Evolutionary conservation across 1,140 invertebrate genomes (phyloP), one percentile per base, ranked within the genome.

Genomic region (silkworm (Bombyx mori)): DNA sequence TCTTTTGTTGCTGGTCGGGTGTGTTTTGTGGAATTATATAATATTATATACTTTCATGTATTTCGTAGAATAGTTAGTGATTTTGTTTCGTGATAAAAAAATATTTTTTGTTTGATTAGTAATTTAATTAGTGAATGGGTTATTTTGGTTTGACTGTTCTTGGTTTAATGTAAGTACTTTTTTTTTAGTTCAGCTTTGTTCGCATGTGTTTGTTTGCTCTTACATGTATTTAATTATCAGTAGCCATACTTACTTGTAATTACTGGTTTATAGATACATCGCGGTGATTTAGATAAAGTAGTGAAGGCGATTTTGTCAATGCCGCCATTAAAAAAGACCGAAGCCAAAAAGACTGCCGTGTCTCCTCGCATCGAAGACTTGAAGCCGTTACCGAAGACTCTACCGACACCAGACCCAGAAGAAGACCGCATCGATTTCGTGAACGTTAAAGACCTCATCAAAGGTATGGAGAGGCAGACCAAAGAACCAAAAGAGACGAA

Each of bases 391-490:
- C 12, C 61, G 0, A 76, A 77, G 61, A 68, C 73, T 26, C 69
- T 71, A 46, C 63, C 72, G 1, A 54, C 56, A 8, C 62, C 64
- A 5, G 84, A 84, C 54, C 57, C 68, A 1, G 78, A 86, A 46
- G 80, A 85, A 57, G 83, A 88, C 52, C 70, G 79, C 52, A 84
- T 89, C 44, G 88, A 89, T 57, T 89, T 89, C 49, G 82, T 89
- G 0, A 89, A 89, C 56, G 88, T 89, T 0, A 89, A 88, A 77
- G 88, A 89, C 54, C 61, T 87, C 9, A 87, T 89, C 22, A 89
- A 88, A 68, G 88, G 84, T 26, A 89, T 89, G 84, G 88, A 89
- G 60, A 75, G 63, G 44, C 78, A 83, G 52, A 85, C 77, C 53
- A 68, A 76, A 72, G 63, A 66, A 54, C 56, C 53, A 18, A 67